Conservation (phyloP, 2,888 invertebrate species). For the Pogonocherus hispidulus region DNA sequence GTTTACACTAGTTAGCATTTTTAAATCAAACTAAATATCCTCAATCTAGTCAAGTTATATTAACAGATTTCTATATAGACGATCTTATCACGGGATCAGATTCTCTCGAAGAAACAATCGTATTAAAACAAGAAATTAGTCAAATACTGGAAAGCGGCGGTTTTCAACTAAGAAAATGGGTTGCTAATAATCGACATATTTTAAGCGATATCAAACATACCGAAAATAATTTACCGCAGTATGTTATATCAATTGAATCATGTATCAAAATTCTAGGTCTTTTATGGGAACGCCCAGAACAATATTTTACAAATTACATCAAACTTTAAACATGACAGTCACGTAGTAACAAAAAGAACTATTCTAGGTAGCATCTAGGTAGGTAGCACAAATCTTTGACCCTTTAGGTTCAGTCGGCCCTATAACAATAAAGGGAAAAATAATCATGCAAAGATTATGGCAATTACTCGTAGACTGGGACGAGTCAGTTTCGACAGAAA, state of each 20-base stretch:
- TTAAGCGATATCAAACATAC: neutral
- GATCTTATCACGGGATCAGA: too few relatives aligned
- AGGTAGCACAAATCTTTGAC: constrained; percentile 21
- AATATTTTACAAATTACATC: neutral
- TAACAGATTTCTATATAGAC: too few relatives aligned
- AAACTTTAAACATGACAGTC: neutral
- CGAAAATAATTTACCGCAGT: neutral
- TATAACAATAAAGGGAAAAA: constrained; percentile 27
- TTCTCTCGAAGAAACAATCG: too few relatives aligned
- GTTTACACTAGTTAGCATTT: too few relatives aligned
- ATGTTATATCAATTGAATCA: too few relatives aligned
- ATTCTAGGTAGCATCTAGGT: neutral
- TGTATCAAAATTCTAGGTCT: too few relatives aligned
- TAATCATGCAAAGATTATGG: constrained; percentile 19
- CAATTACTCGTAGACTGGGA: constrained; percentile 5
- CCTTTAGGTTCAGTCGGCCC: constrained; percentile 27
- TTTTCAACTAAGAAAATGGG: too few relatives aligned
- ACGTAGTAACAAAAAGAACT: neutral
- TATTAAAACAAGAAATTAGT: too few relatives aligned
- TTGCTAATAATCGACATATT: neutral
- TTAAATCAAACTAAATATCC: too few relatives aligned
- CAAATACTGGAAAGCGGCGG: too few relatives aligned
- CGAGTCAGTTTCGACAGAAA: neutral
- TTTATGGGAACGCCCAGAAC: neutral
- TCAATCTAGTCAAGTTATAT: too few relatives aligned